Percentiles rank a stretch among this genome's conserved stretches.
phyloP scores from a whole-genome alignment of 2,888 invertebrate genomes.

The Digitonthophagus gazella region DNA sequence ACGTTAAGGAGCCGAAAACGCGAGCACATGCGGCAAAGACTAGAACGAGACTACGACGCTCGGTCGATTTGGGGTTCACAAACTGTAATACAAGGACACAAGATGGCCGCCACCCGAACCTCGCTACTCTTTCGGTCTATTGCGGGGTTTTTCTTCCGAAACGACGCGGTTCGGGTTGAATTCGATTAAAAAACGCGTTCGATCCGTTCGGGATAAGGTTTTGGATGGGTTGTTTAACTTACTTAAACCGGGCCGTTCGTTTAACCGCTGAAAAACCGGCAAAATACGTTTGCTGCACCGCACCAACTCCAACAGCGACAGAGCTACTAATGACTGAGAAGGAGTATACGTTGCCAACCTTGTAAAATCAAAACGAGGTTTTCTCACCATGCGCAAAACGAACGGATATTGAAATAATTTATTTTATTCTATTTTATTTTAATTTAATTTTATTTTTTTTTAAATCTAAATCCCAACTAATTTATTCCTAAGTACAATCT shows the following conservation, averaged over 20 bases:
- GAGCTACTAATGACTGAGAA: conserved; percentile 24
- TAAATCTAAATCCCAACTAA: not conserved
- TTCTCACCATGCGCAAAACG: conserved; percentile 21
- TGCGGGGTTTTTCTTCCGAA: not conserved
- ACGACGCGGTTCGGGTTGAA: not conserved
- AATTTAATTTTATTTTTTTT: not conserved
- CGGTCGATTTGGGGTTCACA: conserved; percentile 50
- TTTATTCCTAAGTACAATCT: not conserved
- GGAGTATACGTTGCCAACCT: conserved; percentile 22
- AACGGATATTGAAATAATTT: conserved; percentile 19
- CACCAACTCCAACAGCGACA: conserved; percentile 26
- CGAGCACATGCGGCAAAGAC: conserved; percentile 44
- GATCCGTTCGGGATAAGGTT: not conserved
- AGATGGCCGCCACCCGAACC: conserved; percentile 23
- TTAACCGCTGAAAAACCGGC: conserved; percentile 20
- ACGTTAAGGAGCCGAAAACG: conserved; percentile 41
- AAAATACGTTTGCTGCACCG: conserved; percentile 25
- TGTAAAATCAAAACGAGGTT: conserved; percentile 3
- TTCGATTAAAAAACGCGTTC: not conserved
- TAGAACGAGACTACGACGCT: conserved; percentile 48
- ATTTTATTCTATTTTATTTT: not conserved
- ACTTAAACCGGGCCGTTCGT: conserved; percentile 4
- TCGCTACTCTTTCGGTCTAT: conserved; percentile 1
- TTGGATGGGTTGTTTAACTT: not conserved
- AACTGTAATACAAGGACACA: conserved; percentile 47